Percentiles rank a stretch among this genome's conserved stretches.
phyloP scores from a whole-genome alignment of 1,140 invertebrate species.

The Zaprionus inermis region DNA sequence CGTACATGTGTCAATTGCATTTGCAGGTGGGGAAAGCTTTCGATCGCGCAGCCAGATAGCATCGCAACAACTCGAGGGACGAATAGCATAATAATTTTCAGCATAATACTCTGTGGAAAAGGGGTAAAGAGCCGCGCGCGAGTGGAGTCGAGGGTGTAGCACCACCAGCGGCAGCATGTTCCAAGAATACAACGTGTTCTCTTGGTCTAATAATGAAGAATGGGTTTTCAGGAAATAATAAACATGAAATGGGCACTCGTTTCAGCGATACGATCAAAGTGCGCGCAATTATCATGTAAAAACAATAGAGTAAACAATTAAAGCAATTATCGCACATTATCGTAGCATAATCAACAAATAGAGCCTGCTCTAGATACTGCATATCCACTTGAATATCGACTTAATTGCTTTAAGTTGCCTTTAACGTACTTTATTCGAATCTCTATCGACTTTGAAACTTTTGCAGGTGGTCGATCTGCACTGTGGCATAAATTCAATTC shows the following conservation, averaged over 20 bases:
- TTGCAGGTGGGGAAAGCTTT: constrained; percentile 28
- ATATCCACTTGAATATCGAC: neutral
- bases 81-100: constrained; percentile 4
- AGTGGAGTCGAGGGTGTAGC: neutral
- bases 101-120: neutral
- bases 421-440: constrained; percentile 11
- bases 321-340: constrained; percentile 13
- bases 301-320: constrained; percentile 13
- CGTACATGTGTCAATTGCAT: constrained; percentile 25
- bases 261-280: constrained; percentile 8
- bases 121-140: neutral
- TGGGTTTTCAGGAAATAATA: neutral
- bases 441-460: constrained; percentile 24
- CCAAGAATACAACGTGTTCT: constrained; percentile 9
- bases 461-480: constrained; percentile 34
- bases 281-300: constrained; percentile 11
- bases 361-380: neutral
- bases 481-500: neutral
- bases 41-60: constrained; percentile 22
- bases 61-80: constrained; percentile 23
- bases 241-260: constrained; percentile 39
- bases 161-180: neutral
- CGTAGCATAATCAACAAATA: constrained; percentile 7
- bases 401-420: neutral
- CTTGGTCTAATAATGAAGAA: constrained; percentile 7